phyloP scores from a whole-genome alignment of 2,888 invertebrate species.

The Meghimatium bilineatum region DNA sequence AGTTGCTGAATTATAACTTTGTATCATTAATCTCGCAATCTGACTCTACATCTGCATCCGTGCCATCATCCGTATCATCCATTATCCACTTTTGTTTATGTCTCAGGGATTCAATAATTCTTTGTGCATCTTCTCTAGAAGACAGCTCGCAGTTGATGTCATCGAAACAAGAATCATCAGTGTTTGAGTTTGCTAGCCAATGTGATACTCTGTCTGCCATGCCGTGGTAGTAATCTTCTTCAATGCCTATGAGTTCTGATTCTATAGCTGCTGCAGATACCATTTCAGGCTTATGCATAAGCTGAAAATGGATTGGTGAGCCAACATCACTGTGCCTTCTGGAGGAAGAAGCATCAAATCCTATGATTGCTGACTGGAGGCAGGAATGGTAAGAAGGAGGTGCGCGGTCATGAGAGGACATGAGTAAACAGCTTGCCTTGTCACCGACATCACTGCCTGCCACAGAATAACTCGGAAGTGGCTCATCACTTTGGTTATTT shows the following conservation, averaged over 20 bases:
- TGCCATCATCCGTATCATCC: constrained; percentile 38
- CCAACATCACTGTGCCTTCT: constrained; percentile 41
- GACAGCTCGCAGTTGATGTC: constrained; percentile 48
- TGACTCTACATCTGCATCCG: constrained; percentile 49
- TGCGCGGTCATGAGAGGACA: constrained; percentile 60
- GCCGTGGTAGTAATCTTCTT: constrained; percentile 62
- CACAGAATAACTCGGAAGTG: constrained; percentile 56
- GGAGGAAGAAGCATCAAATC: constrained; percentile 41
- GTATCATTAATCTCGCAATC: constrained; percentile 29
- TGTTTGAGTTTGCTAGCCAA: constrained; percentile 60
- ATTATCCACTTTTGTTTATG: constrained; percentile 24
- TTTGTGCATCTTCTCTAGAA: constrained; percentile 22
- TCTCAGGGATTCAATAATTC: constrained; percentile 37
- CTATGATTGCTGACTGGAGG: constrained; percentile 52
- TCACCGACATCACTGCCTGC: constrained; percentile 54
- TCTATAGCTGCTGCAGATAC: constrained; percentile 47
- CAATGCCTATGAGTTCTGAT: constrained; percentile 62
- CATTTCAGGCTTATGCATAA: constrained; percentile 55
- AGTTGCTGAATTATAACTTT: constrained; percentile 10
- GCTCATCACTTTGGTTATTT: constrained; percentile 50
- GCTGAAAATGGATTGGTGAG: constrained; percentile 66
- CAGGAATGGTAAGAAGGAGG: constrained; percentile 69
- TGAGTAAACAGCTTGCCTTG: constrained; percentile 59
- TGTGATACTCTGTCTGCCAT: constrained; percentile 63
- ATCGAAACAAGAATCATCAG: constrained; percentile 40